A percentile compares a stretch with the other conserved stretches of the same genome.
Evolutionary conservation across 2,888 invertebrate species (phyloP).

Genomic region (Caenorhabditis panamensis): DNA sequence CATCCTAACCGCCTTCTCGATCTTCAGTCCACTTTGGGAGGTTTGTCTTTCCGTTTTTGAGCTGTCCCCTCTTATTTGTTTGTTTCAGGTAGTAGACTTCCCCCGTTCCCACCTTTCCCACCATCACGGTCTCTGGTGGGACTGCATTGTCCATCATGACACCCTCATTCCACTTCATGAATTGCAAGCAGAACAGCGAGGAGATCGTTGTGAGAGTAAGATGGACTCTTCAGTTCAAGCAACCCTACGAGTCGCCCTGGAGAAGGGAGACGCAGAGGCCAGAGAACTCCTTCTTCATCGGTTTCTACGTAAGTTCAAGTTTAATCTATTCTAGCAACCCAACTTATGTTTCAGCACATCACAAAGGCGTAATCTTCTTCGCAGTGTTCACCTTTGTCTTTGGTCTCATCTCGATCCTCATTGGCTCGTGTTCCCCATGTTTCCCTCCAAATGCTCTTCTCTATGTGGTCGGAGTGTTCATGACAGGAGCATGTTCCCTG

Average conservation of each 20-base stretch:
- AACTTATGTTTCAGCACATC: constrained; percentile 67
- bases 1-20: constrained; percentile 65
- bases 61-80: neutral
- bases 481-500: constrained; percentile 71
- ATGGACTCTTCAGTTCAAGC: constrained; percentile 66
- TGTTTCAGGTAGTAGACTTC: constrained; percentile 64
- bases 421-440: constrained; percentile 73
- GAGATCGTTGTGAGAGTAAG: constrained; percentile 67
- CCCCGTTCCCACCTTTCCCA: constrained; percentile 64
- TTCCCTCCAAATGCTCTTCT: constrained; percentile 73
- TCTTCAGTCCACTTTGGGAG: constrained; percentile 73
- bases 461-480: constrained; percentile 72
- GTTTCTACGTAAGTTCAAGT: constrained; percentile 67
- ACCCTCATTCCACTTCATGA: constrained; percentile 66
- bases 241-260: constrained; percentile 62
- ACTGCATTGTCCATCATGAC: constrained; percentile 68
- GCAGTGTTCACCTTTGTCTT: constrained; percentile 73
- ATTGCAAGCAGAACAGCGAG: constrained; percentile 53
- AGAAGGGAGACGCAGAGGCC: constrained; percentile 59
- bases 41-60: constrained; percentile 26
- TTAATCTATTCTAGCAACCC: neutral
- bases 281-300: constrained; percentile 67
- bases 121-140: constrained; percentile 74
- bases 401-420: constrained; percentile 65
- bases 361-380: constrained; percentile 74